Base-by-base conservation (phyloP, 2,888 invertebrate species). In the Cacoxenus indagator region DNA sequence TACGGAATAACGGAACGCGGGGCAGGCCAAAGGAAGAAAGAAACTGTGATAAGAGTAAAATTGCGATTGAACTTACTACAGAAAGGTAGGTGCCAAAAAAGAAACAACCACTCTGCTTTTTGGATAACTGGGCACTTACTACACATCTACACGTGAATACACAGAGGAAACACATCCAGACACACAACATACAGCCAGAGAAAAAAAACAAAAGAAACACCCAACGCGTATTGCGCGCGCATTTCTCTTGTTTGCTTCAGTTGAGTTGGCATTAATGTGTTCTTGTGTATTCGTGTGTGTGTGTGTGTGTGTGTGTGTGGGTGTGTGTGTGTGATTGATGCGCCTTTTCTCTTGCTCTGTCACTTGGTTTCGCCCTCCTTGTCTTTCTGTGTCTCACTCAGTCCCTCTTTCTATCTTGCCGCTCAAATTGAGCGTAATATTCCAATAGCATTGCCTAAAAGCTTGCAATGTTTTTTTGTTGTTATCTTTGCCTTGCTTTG, bases 11-110 rank as follows among this genome's bases (percentile, higher is more conserved):
- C n/a, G n/a, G n/a, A n/a, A n/a, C n/a, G n/a, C n/a, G n/a, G n/a
- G n/a, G n/a, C n/a, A n/a, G n/a, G 45, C 1, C 8, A 6, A 51
- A 22, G 0, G 8, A 19, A 51, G 19, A 14, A 51, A 19, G 22
- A 14, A 6, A 22, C 17, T 5, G n/a, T 14, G 8, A 22, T 6
- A 51, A 51, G 19, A 51, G 22, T 9, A 17, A 51, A 51, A 17
- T 11, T 72, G 83, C 77, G 77, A 29, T 77, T 78, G 82, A 79
- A 81, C 82, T 81, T 81, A 83, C 67, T 5, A 51, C 4, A 51
- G 51, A 51, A 51, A 51, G 17, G 22, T 22, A 51, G 17, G 22
- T 22, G 22, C 11, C n/a, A 43, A n/a, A 43, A 43, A 51, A 22
- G 51, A 19, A 22, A 22, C 9, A 22, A 6, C 51, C 11, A 9